Percentiles rank a stretch among this genome's conserved stretches.
Evolutionary conservation across 1,140 invertebrate species (phyloP).

Genomic region (Trichomalopsis sarcophagae): DNA sequence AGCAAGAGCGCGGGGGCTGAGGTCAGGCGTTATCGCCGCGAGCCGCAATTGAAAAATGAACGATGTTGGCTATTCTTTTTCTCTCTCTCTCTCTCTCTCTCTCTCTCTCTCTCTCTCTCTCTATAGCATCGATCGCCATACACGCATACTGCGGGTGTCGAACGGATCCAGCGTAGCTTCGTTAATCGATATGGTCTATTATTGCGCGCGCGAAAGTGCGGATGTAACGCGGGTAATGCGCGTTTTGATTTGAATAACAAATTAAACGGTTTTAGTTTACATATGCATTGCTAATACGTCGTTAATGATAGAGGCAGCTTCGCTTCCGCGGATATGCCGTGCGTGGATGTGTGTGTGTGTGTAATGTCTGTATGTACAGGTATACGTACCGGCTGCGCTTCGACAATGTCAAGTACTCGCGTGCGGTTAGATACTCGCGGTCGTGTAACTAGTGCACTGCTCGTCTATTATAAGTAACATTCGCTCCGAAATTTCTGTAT

Average conservation of each 20-base stretch:
- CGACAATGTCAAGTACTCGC: not conserved
- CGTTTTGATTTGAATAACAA: slow-evolving; percentile 4
- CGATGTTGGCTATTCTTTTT: not conserved
- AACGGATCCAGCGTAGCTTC: not conserved
- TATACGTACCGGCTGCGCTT: no score
- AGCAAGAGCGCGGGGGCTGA: not conserved
- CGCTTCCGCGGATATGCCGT: not conserved
- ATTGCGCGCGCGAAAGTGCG: not conserved
- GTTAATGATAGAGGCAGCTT: not conserved
- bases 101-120: not conserved
- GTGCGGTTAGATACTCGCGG: not conserved
- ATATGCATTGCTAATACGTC: not conserved
- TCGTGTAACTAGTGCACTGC: not conserved
- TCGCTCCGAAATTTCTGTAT: no score
- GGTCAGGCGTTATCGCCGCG: not conserved
- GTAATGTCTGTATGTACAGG: no score
- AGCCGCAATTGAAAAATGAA: not conserved
- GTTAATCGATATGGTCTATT: no score
- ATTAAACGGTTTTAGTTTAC: slow-evolving; percentile 1
- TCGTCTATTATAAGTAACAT: not conserved
- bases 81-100: not conserved
- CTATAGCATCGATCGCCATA: not conserved
- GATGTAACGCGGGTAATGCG: not conserved
- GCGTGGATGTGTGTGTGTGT: not conserved
- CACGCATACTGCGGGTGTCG: not conserved